phyloP scores from a whole-genome alignment of 2,888 invertebrate genomes.

The Atrina japonica region DNA sequence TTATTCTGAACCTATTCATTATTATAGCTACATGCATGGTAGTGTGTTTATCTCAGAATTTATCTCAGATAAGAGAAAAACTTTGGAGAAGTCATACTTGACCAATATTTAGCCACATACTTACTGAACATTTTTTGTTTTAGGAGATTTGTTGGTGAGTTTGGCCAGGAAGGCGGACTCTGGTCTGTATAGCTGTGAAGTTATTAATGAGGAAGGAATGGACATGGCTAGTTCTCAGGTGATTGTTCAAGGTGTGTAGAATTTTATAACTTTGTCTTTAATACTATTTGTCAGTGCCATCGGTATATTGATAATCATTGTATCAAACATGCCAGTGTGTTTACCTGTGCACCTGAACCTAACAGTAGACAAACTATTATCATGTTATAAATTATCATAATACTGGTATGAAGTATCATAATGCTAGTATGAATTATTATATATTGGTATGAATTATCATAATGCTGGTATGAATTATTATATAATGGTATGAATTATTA shows the following conservation, averaged over 20 bases:
- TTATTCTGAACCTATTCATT: no score
- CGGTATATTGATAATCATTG: not conserved
- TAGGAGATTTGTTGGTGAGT: constrained; percentile 75
- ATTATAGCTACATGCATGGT: no score
- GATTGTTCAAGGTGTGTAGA: constrained; percentile 68
- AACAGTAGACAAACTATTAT: not conserved
- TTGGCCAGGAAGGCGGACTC: constrained; percentile 70
- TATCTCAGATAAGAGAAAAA: not conserved
- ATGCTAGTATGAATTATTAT: no score
- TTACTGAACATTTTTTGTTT: constrained; percentile 1
- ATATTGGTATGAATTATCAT: no score
- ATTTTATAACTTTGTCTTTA: no score
- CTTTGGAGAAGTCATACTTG: not conserved
- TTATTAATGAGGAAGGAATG: constrained; percentile 73
- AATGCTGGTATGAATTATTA: no score
- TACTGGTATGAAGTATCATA: no score
- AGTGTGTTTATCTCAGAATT: not conserved
- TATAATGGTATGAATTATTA: no score
- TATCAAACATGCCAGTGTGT: not conserved
- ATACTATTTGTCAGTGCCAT: not conserved
- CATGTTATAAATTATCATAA: no score
- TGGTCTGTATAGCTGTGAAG: constrained; percentile 76
- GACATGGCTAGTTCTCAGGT: constrained; percentile 75
- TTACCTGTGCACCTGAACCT: not conserved
- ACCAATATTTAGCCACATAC: not conserved